Conservation (phyloP, 2,113 vertebrate genomes). For the Symphodus melops region DNA sequence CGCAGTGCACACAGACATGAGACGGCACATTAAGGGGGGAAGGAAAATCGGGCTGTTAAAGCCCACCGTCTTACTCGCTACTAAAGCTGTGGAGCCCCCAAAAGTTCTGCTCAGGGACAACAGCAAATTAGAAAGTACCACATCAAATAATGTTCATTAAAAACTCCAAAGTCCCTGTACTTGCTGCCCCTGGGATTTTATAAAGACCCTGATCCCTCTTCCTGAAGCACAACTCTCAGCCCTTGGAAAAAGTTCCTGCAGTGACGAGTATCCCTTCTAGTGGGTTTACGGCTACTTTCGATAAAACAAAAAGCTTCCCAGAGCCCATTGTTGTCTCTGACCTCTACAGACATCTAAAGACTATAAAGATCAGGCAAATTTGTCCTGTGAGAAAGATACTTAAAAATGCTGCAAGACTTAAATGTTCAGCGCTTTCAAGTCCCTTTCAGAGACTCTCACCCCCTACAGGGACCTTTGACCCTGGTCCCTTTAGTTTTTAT, state of each 20-base stretch:
- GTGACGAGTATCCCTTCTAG: too few species aligned
- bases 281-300: neutral
- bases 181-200: too few species aligned
- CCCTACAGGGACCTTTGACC: too few species aligned
- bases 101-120: neutral
- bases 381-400: neutral
- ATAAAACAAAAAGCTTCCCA: neutral
- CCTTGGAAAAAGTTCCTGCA: too few species aligned
- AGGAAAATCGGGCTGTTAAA: conserved; percentile 46
- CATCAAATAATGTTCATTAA: too few species aligned
- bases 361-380: too few species aligned
- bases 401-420: neutral
- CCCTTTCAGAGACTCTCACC: neutral
- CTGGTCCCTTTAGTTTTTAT: too few species aligned
- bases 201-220: too few species aligned
- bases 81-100: neutral
- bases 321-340: neutral
- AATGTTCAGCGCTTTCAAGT: neutral
- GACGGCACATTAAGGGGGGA: conserved; percentile 45
- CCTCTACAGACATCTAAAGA: neutral
- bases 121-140: too few species aligned
- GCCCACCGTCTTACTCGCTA: conserved; percentile 1
- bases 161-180: too few species aligned
- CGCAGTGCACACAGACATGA: conserved; percentile 74
- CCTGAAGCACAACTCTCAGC: too few species aligned